These are phyloP conservation scores for Mythimna ferrago DNA, from an alignment of 2,888 invertebrate genomes.

Conservation along the genomic window DNA sequence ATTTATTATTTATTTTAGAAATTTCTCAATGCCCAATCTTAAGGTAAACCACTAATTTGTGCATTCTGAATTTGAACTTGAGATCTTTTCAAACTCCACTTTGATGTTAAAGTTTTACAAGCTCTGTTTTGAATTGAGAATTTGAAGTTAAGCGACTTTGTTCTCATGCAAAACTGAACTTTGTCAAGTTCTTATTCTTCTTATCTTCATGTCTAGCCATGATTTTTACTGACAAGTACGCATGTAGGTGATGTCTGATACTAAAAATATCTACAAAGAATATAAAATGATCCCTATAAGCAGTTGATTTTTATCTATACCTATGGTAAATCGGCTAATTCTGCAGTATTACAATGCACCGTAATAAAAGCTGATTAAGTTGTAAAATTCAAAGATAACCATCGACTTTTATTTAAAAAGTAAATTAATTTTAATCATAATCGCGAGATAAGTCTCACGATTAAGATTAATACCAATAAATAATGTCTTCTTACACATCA, in stretches of 20 bases:
- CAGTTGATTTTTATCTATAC: too few relatives aligned
- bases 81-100: background rate
- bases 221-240: background rate
- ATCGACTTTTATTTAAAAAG: conserved; percentile 10
- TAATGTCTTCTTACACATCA: conserved; percentile 7
- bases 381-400: conserved; percentile 3
- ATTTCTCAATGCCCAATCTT: too few relatives aligned
- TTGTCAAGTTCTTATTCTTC: too few relatives aligned
- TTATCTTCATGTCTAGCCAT: background rate
- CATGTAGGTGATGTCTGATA: background rate
- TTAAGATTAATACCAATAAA: conserved; percentile 15
- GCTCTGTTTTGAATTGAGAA: too few relatives aligned
- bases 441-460: conserved; percentile 41
- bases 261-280: background rate
- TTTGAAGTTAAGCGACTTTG: too few relatives aligned
- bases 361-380: conserved; percentile 5
- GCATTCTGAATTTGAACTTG: background rate
- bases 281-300: too few relatives aligned
- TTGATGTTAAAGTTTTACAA: background rate
- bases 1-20: too few relatives aligned
- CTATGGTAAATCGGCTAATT: background rate
- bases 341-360: background rate
- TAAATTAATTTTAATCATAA: conserved; percentile 11
- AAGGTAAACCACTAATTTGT: too few relatives aligned
- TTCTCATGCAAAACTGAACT: too few relatives aligned